phyloP scores from a whole-genome alignment of 1,140 invertebrate species.

The Battus philenor region DNA sequence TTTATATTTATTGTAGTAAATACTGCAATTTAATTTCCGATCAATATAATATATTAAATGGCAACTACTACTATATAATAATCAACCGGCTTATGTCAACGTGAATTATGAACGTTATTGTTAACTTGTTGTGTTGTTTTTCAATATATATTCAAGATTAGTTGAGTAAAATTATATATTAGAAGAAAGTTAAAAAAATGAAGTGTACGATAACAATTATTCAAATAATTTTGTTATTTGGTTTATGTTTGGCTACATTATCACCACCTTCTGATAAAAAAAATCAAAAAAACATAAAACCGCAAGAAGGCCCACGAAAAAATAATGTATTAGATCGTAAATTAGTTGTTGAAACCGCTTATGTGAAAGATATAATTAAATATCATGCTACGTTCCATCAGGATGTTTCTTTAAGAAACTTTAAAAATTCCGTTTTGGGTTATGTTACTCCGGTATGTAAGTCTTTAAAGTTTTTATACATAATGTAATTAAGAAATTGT shows the following conservation, averaged over 20 bases:
- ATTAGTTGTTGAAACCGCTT: constrained; percentile 80
- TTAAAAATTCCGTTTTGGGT: constrained; percentile 85
- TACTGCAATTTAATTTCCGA: too few species aligned
- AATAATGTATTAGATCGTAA: constrained; percentile 82
- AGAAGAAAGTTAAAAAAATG: too few species aligned
- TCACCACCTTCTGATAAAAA: constrained; percentile 73
- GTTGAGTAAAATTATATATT: too few species aligned
- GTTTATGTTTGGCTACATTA: constrained; percentile 64
- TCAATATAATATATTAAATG: too few species aligned
- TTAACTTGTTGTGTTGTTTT: too few species aligned
- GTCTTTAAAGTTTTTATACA: background rate
- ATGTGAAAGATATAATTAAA: constrained; percentile 83
- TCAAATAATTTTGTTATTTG: constrained; percentile 45
- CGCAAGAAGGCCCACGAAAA: constrained; percentile 79
- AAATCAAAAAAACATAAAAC: constrained; percentile 64
- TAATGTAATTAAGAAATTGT: background rate
- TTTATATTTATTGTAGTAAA: too few species aligned
- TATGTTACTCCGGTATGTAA: constrained; percentile 91
- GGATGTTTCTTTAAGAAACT: constrained; percentile 80
- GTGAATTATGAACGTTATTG: too few species aligned
- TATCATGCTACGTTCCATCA: constrained; percentile 85
- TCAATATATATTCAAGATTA: too few species aligned
- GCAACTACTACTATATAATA: too few species aligned
- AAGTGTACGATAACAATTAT: constrained; percentile 43
- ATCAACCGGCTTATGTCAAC: too few species aligned